Percentiles rank a stretch among this genome's conserved stretches.
Conservation (phyloP, 2,888 invertebrate genomes). For the Ethmia dodecea region DNA sequence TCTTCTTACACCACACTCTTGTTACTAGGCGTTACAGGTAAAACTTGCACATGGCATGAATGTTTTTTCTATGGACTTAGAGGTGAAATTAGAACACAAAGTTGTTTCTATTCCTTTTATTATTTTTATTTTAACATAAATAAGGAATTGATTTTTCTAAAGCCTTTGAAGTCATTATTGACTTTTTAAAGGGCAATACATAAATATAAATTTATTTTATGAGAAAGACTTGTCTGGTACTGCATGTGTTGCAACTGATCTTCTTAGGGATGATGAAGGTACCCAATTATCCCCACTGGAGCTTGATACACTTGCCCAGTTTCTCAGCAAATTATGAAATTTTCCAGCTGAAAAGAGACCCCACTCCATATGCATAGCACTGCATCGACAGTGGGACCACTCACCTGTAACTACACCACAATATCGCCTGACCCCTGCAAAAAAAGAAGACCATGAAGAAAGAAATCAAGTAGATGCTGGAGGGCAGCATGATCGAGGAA, state of each 20-base stretch:
- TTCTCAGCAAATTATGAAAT: constrained; percentile 9
- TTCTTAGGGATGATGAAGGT: constrained; percentile 6
- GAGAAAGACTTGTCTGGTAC: background rate
- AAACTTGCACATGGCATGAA: constrained; percentile 1
- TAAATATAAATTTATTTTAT: background rate
- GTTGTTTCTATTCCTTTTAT: background rate
- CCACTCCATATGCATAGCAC: constrained; percentile 17
- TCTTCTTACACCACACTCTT: background rate
- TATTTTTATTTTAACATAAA: background rate
- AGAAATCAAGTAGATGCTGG: constrained; percentile 30
- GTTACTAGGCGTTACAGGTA: background rate
- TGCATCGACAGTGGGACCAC: constrained; percentile 24
- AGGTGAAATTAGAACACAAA: background rate
- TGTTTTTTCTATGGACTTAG: background rate
- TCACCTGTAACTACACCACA: constrained; percentile 30
- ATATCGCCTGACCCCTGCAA: constrained; percentile 22
- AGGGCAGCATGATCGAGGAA: constrained; percentile 36
- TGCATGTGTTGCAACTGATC: constrained; percentile 1
- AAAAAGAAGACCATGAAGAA: constrained; percentile 14
- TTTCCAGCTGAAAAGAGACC: constrained; percentile 14
- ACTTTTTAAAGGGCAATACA: background rate
- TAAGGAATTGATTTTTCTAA: constrained; percentile 7
- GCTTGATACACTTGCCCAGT: background rate
- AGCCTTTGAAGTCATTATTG: background rate
- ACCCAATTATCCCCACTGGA: constrained; percentile 2